Conservation (phyloP, 37 sponge, comb jelly and placozoan genomes). For the Bolinopsis microptera region DNA sequence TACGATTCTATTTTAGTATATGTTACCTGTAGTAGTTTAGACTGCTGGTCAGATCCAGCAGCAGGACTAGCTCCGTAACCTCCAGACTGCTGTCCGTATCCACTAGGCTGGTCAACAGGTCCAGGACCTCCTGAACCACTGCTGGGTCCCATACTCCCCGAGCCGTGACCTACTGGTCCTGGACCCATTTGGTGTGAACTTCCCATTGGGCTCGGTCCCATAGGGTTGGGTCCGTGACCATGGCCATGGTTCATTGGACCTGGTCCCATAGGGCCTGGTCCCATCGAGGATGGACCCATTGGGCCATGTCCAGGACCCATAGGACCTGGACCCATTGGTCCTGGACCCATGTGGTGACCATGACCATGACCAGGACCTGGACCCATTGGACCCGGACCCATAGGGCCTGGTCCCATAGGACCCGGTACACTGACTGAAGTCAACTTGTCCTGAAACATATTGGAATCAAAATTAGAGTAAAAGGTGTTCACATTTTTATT, state of each 20-base stretch:
- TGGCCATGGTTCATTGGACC: not conserved
- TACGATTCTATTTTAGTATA: too few relatives aligned
- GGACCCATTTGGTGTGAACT: not conserved
- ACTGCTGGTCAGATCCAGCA: not conserved
- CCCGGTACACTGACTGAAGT: not conserved
- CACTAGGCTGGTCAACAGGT: not conserved
- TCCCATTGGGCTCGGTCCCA: not conserved
- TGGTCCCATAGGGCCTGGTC: not conserved
- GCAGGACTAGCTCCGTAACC: not conserved
- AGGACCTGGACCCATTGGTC: not conserved
- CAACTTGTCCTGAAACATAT: not conserved
- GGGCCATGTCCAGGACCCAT: not conserved
- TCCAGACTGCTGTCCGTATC: not conserved
- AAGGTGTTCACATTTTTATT: too few relatives aligned
- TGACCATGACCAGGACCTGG: not conserved
- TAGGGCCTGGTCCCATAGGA: not conserved
- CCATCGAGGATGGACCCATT: not conserved
- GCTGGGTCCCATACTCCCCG: not conserved
- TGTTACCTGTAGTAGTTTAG: slow-evolving; percentile 60
- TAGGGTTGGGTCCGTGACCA: not conserved
- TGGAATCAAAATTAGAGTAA: not conserved
- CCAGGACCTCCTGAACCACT: not conserved
- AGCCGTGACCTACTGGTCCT: not conserved
- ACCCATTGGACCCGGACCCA: slow-evolving; percentile 25
- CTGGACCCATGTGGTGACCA: not conserved